A percentile compares a stretch with the other conserved stretches of the same genome.
phyloP scores from a whole-genome alignment of 2,113 vertebrate species.

The Glaucidium brasilianum region DNA sequence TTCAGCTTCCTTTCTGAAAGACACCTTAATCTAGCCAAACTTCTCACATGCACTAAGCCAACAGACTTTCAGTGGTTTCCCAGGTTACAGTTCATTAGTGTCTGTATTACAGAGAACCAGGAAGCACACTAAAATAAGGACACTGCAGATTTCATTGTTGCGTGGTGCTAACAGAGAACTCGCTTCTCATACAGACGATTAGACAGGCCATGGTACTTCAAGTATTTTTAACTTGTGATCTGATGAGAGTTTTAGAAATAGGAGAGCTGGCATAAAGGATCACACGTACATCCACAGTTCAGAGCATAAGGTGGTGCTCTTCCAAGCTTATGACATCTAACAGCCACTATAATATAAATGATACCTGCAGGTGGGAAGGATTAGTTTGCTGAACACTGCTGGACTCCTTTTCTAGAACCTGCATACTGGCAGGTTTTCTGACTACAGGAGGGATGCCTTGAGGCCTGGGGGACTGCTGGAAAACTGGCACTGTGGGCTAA shows the following conservation, averaged over 20 bases:
- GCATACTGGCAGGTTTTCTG: background rate
- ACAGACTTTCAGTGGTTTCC: slow-evolving; percentile 17
- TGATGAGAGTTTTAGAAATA: background rate
- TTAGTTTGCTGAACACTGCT: background rate
- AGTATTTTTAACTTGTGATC: slow-evolving; percentile 8
- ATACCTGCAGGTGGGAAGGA: background rate
- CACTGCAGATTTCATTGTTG: background rate
- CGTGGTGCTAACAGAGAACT: background rate
- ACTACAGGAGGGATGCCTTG: background rate
- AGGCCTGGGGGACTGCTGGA: background rate
- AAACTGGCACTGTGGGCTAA: background rate
- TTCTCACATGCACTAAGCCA: background rate
- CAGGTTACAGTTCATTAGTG: slow-evolving; percentile 45
- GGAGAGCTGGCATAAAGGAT: background rate
- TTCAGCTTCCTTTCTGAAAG: background rate
- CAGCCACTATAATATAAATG: background rate
- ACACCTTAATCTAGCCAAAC: background rate
- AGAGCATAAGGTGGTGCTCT: background rate
- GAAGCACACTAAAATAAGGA: background rate
- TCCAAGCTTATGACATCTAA: background rate
- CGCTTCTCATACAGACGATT: background rate
- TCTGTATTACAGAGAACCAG: background rate
- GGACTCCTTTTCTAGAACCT: background rate
- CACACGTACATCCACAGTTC: background rate
- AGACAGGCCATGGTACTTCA: background rate